These are phyloP conservation scores for Stenichneumon culpator DNA, from an alignment of 2,888 invertebrate genomes.

Conservation along the genomic window DNA sequence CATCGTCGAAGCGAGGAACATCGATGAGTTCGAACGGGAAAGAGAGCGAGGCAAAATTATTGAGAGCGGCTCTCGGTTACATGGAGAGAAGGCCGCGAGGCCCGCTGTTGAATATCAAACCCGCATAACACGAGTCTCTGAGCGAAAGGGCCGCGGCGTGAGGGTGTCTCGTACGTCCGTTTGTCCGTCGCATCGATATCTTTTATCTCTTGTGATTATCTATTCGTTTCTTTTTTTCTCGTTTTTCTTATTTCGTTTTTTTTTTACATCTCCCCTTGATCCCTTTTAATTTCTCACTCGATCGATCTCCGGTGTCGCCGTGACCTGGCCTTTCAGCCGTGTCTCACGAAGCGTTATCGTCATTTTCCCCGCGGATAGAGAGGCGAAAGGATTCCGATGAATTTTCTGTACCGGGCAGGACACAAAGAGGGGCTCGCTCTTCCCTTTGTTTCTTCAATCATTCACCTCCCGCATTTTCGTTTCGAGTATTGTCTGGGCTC, in stretches of 20 bases:
- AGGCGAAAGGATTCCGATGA: conserved; percentile 18
- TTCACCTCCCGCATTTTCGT: conserved; percentile 3
- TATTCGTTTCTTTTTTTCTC: conserved; percentile 8
- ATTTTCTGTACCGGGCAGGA: background rate
- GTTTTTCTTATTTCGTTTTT: conserved; percentile 9
- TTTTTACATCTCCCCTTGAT: background rate
- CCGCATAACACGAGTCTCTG: conserved; percentile 45
- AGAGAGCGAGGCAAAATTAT: background rate
- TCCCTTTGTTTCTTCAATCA: conserved; percentile 11
- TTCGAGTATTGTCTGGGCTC: conserved; percentile 12
- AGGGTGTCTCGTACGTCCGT: conserved; percentile 34
- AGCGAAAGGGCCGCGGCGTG: conserved; percentile 26
- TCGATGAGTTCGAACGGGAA: conserved; percentile 7
- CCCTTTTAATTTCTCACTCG: conserved; percentile 1
- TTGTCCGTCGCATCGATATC: background rate
- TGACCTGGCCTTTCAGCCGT: background rate
- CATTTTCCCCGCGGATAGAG: background rate
- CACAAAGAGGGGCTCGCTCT: background rate
- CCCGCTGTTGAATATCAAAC: conserved; percentile 36
- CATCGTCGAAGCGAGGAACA: background rate
- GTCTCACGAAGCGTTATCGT: background rate
- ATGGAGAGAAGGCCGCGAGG: conserved; percentile 1
- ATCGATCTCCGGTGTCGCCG: conserved; percentile 7
- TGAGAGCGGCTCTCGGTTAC: too few relatives aligned
- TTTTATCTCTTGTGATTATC: conserved; percentile 12